Conservation (phyloP, 1,140 invertebrate species). For the Lucilia cuprina region DNA sequence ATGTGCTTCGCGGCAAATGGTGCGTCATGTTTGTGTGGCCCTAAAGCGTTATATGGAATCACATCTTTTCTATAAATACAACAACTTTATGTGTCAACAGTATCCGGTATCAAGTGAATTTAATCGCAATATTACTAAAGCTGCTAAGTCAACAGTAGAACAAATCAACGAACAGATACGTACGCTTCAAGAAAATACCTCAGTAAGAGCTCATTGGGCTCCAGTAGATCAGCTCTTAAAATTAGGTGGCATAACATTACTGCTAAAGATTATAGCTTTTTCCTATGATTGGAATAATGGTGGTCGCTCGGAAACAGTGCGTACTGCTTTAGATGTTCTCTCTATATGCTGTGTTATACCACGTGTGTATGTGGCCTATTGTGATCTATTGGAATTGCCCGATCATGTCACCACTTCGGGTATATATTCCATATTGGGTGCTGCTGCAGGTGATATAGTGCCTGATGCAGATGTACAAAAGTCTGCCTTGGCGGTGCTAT, state of each 20-base stretch:
- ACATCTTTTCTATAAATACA: slow-evolving; percentile 85
- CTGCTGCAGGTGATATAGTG: slow-evolving; percentile 89
- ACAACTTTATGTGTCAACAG: slow-evolving; percentile 73
- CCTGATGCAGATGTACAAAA: slow-evolving; percentile 90
- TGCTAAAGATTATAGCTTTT: slow-evolving; percentile 87
- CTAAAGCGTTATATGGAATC: slow-evolving; percentile 92
- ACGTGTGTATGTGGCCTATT: slow-evolving; percentile 82
- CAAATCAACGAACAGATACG: slow-evolving; percentile 86
- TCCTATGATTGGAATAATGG: slow-evolving; percentile 92
- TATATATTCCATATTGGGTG: slow-evolving; percentile 77
- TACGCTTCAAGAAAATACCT: slow-evolving; percentile 78
- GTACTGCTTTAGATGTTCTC: slow-evolving; percentile 88
- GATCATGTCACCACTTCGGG: slow-evolving; percentile 75
- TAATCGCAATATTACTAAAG: slow-evolving; percentile 41
- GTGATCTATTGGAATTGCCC: slow-evolving; percentile 78
- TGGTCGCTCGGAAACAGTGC: slow-evolving; percentile 81
- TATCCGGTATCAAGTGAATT: slow-evolving; percentile 42
- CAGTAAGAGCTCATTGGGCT: slow-evolving; percentile 79
- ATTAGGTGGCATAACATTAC: slow-evolving; percentile 82
- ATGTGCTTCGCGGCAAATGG: slow-evolving; percentile 91
- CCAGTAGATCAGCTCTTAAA: slow-evolving; percentile 87
- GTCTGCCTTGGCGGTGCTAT: slow-evolving; percentile 85
- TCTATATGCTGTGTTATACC: slow-evolving; percentile 89
- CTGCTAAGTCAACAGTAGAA: slow-evolving; percentile 69
- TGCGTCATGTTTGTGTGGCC: slow-evolving; percentile 89